These are phyloP conservation scores for Tolmerus cingulatus DNA, from an alignment of 2,888 invertebrate species.

Conservation along the genomic window DNA sequence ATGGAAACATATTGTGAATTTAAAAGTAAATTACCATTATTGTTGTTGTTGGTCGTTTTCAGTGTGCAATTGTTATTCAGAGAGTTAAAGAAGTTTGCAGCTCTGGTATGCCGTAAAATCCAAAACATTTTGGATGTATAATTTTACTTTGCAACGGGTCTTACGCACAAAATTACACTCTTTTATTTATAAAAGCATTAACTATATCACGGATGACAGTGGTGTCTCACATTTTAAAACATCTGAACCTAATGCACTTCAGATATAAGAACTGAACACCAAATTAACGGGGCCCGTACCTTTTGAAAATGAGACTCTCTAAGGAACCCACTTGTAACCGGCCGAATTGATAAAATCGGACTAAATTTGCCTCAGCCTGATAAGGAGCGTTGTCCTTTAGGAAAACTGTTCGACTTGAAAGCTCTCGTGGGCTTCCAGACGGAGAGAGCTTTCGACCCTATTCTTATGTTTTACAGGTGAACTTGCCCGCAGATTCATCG, in stretches of 20 bases:
- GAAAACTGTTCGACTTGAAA: neutral
- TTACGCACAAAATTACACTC: neutral
- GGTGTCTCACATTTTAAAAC: neutral
- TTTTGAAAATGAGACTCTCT: neutral
- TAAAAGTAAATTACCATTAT: conserved; percentile 42
- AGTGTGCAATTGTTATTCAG: conserved; percentile 57
- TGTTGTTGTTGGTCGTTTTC: conserved; percentile 52
- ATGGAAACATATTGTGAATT: neutral
- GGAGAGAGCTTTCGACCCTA: conserved; percentile 11
- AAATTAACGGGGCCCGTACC: neutral
- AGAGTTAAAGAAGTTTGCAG: conserved; percentile 58
- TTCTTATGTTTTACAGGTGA: neutral
- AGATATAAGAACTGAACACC: neutral
- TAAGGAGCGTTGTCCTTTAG: conserved; percentile 35
- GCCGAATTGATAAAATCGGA: conserved; percentile 12
- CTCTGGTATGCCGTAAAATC: conserved; percentile 58
- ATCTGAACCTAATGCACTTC: neutral
- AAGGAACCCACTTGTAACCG: neutral
- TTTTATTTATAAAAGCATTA: neutral
- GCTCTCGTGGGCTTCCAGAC: neutral
- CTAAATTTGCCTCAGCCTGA: conserved; percentile 4
- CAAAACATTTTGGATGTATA: conserved; percentile 55
- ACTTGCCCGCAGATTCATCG: neutral
- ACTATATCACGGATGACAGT: neutral
- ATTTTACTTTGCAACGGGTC: neutral